Evolutionary conservation across 2,797 vertebrate genomes (phyloP), one percentile per base, ranked within the genome.

Genomic region (Micropoecilia bifurca): DNA sequence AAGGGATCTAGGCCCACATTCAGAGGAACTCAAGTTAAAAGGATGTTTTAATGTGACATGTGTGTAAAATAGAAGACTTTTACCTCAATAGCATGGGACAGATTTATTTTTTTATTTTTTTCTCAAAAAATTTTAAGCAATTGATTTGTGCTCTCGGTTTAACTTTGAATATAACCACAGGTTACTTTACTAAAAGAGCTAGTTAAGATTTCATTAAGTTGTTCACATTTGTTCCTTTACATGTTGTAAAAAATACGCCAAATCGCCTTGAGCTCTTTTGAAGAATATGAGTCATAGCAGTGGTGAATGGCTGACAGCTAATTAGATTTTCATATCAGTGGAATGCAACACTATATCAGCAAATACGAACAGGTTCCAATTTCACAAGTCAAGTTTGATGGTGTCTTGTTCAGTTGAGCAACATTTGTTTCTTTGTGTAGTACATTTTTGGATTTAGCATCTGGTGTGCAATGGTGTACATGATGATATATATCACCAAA

Each of bases 1-100:
- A 50, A 74, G 46, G 77, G 76, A 80, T 89, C 53, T 78, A 77
- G 80, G 78, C 80, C 80, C 71, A 39, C 53, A 68, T 69, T 91
- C 75, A 76, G 71, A 73, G 41, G 55, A 82, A 53, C 77, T 69
- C 45, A 22, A 83, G 81, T 85, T 89, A 76, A 89, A 91, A 89
- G 82, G 43, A 80, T 87, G 76, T 81, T 91, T 87, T 83, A 90
- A 86, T 53, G 50, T 53, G 22, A 9, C 50, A 5, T 48, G 22
- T 25, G 50, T 25, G 50, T 53, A 53, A 53, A 53, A 53, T 53
- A 9, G 7, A 53, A 85, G 80, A 85, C 79, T 47, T 83, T 80
- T 82, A 81, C 79, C 81, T 80, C 73, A 20, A 82, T 90, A 85
- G 68, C 22, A 0, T 0, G 39, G 63, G 68, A 78, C 20, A 9